Conservation (phyloP, 2,113 vertebrate genomes). For the Dicentrarchus labrax region DNA sequence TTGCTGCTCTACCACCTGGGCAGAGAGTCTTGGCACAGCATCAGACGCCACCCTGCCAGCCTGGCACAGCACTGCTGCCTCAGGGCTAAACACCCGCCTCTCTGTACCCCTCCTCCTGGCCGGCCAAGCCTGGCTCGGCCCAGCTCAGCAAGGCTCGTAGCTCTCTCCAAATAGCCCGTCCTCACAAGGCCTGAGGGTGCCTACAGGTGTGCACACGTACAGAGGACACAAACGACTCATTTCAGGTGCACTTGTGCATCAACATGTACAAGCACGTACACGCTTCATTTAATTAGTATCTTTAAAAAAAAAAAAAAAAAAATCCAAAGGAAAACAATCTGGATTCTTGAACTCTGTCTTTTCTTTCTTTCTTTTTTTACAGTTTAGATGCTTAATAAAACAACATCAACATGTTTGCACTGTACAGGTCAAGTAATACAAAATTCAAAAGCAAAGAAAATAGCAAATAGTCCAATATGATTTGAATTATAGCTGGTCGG, state of each 20-base stretch:
- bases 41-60: slow-evolving; percentile 82
- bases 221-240: slow-evolving; percentile 15
- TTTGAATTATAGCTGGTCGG: neutral
- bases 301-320: neutral
- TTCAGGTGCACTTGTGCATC: slow-evolving; percentile 42
- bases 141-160: slow-evolving; percentile 25
- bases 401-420: slow-evolving; percentile 51
- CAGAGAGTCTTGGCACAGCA: slow-evolving; percentile 81
- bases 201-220: slow-evolving; percentile 71
- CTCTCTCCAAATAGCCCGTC: slow-evolving; percentile 56
- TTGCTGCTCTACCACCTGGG: slow-evolving; percentile 84
- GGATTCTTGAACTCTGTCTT: neutral
- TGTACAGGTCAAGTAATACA: slow-evolving; percentile 58
- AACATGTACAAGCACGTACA: slow-evolving; percentile 18
- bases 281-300: slow-evolving; percentile 14
- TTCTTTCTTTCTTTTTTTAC: slow-evolving; percentile 25
- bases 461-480: slow-evolving; percentile 15
- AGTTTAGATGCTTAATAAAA: slow-evolving; percentile 51
- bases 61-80: slow-evolving; percentile 75
- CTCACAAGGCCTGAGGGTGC: slow-evolving; percentile 56
- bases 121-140: slow-evolving; percentile 43
- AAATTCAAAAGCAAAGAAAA: slow-evolving; percentile 42
- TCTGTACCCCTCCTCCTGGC: slow-evolving; percentile 60
- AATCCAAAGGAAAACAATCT: neutral
- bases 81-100: slow-evolving; percentile 68